Base-by-base conservation (phyloP, 2,113 vertebrate species). In the Caranx ignobilis region DNA sequence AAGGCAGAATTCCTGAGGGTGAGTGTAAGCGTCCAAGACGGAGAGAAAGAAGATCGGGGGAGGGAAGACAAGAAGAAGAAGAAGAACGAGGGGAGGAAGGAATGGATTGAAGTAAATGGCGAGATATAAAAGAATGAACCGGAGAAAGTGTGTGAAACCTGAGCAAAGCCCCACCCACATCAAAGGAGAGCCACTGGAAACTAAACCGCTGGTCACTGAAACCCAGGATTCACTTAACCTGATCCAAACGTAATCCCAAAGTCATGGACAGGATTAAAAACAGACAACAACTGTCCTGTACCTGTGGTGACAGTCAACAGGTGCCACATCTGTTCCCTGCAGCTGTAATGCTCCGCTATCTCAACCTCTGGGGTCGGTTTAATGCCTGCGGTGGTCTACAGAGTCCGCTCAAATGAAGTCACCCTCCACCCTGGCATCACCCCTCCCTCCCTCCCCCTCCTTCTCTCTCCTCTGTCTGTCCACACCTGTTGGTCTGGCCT, bases 1-100 rank as follows among this genome's bases (percentile, higher is more conserved):
- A 82, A 43, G 90, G 84, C 92, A 89, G 88, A 88, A 94, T 94
- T 94, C 93, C 93, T 94, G 75, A 91, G 83, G 80, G 67, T 62
- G 83, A 86, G 86, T 70, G 89, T 86, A 83, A 91, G 87, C 55
- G 84, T 78, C 86, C 79, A 87, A 86, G 88, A 92, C 47, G 59
- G 72, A 86, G 82, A 43, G 61, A 68, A 56, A 50, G 21, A 74
- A 41, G 59, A 48, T 26, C 26, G 26, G 26, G 26, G 37, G 43
- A 45, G 56, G 21, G n/a, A 26, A 26, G 26, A 26, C 26, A 26
- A 26, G 26, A 26, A 26, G 26, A 26, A 26, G 26, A 26, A 26
- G 10, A 41, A 43, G 56, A 19, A 26, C 26, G 52, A 3, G 43
- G 8, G 62, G 56, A 81, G 70, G 88, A 77, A 74, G 83, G 79